These are phyloP conservation scores for Tachypleus tridentatus DNA, from an alignment of 1,140 invertebrate genomes.

Conservation along the genomic window DNA sequence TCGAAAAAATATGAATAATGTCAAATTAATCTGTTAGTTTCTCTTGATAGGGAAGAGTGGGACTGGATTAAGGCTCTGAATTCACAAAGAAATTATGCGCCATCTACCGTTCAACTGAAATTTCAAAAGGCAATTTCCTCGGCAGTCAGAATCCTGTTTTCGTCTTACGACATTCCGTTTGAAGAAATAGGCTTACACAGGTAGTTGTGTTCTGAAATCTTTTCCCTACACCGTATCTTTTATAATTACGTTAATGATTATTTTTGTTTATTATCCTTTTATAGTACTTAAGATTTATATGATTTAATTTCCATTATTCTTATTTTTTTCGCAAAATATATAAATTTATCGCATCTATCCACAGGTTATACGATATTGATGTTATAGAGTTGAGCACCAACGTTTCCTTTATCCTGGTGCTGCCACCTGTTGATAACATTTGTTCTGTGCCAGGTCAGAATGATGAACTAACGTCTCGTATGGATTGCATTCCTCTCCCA, in stretches of 20 bases:
- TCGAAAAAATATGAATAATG: too few relatives aligned
- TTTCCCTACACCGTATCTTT: not conserved
- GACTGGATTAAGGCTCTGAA: slow-evolving; percentile 42
- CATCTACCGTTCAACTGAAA: slow-evolving; percentile 25
- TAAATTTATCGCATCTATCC: too few relatives aligned
- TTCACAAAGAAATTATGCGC: slow-evolving; percentile 7
- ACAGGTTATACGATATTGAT: slow-evolving; percentile 73
- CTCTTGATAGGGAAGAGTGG: slow-evolving; percentile 71
- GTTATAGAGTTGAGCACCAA: slow-evolving; percentile 77
- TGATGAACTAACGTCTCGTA: slow-evolving; percentile 58
- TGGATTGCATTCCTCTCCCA: slow-evolving; percentile 68
- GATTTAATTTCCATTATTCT: too few relatives aligned
- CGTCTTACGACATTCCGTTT: slow-evolving; percentile 23
- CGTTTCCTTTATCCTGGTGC: slow-evolving; percentile 76
- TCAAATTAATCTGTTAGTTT: too few relatives aligned
- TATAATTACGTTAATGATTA: too few relatives aligned
- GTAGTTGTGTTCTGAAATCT: not conserved
- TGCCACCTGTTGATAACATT: slow-evolving; percentile 76
- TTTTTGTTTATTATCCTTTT: too few relatives aligned
- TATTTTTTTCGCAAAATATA: too few relatives aligned
- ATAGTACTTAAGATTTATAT: too few relatives aligned
- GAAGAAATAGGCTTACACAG: slow-evolving; percentile 18
- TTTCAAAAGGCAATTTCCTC: slow-evolving; percentile 29
- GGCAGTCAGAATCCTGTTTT: slow-evolving; percentile 29
- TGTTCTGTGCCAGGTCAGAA: slow-evolving; percentile 79